Base-by-base conservation (phyloP, 2,113 vertebrate genomes). In the Gila orcuttii region DNA sequence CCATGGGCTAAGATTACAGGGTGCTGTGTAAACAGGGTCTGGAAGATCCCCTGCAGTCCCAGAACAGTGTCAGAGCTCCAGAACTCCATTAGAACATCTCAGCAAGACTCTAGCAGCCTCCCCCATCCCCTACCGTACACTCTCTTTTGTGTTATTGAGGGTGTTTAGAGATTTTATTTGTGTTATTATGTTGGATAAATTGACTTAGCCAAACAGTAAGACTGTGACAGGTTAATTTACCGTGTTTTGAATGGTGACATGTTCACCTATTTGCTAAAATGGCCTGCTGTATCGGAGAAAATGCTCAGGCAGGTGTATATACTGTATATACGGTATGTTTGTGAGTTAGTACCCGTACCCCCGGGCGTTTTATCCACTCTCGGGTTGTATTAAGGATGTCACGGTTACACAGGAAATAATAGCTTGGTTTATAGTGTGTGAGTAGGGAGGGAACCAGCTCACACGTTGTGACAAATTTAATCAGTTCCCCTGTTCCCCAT, bases 191-290 rank as follows among this genome's bases (percentile, higher is more conserved):
- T 47, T 88, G 86, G 66, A 74, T 74, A 79, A 73, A 76, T 86
- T 89, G 10, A 88, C 85, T 86, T 86, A 69, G 23, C 77, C 71
- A 13, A 71, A 76, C 81, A 50, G 75, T n/a, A n/a, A 87, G 82
- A 39, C 64, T 86, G 78, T 90, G 89, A 87, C 87, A 87, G 85
- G 79, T 88, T 85, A 19, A 88, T 90, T 90, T 87, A 88, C 85
- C 9, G 25, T 81, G 76, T 81, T 86, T 89, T 57, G 55, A 57
- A 8, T 9, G 55, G 55, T 55, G 15, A 17, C 50, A 52, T 52
- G 50, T 17, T 52, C 68, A 66, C 23, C 23, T 77, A 64, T 68
- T 78, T 77, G 17, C 50, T 36, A 36, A 77, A 85, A 77, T 77
- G 73, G 39, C 17, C 42, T 25, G 73, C 28, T 45, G 33, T 59